Conservation (phyloP, 2,113 vertebrate genomes). For the Leptobrachium ailaonicum region DNA sequence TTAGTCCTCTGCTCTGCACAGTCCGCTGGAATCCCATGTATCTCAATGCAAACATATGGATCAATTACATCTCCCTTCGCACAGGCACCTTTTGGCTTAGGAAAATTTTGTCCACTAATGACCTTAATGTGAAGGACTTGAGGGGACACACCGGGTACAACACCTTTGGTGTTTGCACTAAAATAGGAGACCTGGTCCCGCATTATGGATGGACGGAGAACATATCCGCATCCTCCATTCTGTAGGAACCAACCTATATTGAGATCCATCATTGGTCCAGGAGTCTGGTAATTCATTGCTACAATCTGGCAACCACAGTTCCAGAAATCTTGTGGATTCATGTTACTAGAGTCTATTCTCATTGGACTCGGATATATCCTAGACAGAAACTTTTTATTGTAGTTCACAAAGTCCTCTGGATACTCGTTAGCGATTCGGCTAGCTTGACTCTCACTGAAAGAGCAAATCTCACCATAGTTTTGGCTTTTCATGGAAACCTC, state of each 20-base stretch:
- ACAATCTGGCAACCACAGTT: slow-evolving; percentile 96
- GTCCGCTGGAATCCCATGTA: slow-evolving; percentile 94
- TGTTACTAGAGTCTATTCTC: slow-evolving; percentile 93
- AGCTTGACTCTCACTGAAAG: slow-evolving; percentile 89
- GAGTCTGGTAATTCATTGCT: slow-evolving; percentile 95
- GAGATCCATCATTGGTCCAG: slow-evolving; percentile 94
- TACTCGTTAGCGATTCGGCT: slow-evolving; percentile 88
- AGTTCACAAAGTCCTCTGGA: slow-evolving; percentile 92
- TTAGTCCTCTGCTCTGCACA: slow-evolving; percentile 92
- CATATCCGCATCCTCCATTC: slow-evolving; percentile 91
- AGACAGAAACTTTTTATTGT: slow-evolving; percentile 91
- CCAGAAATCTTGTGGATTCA: slow-evolving; percentile 97
- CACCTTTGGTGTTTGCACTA: slow-evolving; percentile 92
- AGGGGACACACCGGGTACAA: slow-evolving; percentile 88
- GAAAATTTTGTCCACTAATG: slow-evolving; percentile 94
- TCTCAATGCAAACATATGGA: slow-evolving; percentile 93
- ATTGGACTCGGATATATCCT: slow-evolving; percentile 89
- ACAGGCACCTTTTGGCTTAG: slow-evolving; percentile 94
- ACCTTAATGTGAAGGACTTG: slow-evolving; percentile 92
- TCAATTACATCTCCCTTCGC: slow-evolving; percentile 97
- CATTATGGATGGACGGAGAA: slow-evolving; percentile 91
- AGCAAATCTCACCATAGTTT: slow-evolving; percentile 89
- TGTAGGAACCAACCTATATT: slow-evolving; percentile 91
- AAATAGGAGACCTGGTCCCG: slow-evolving; percentile 95
- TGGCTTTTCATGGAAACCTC: slow-evolving; percentile 82